Conservation (phyloP, 2,888 invertebrate genomes). For the Synanthedon andrenaeformis region DNA sequence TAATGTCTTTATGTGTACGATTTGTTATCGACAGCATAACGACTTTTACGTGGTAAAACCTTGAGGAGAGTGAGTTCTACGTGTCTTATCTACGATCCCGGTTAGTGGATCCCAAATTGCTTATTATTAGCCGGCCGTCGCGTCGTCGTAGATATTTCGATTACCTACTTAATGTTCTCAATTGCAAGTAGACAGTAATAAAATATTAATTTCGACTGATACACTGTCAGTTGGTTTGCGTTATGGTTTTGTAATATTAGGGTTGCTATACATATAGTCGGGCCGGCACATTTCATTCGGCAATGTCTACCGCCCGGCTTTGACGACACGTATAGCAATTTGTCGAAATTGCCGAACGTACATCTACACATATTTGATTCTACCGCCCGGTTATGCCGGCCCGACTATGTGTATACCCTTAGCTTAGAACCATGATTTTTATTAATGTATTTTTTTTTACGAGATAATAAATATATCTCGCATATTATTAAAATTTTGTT, state of each 20-base stretch:
- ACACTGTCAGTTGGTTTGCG: background rate
- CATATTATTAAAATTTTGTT: too few species aligned
- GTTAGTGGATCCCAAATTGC: conserved; percentile 21
- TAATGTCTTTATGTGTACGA: background rate
- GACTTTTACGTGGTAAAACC: background rate
- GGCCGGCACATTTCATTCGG: too few species aligned
- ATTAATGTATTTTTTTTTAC: too few species aligned
- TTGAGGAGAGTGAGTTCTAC: conserved; percentile 10
- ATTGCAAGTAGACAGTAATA: background rate
- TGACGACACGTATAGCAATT: too few species aligned
- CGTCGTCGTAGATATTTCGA: background rate
- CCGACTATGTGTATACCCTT: too few species aligned
- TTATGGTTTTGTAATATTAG: background rate
- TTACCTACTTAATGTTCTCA: background rate
- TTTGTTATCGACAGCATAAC: background rate
- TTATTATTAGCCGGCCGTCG: conserved; percentile 12
- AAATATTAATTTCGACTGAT: background rate
- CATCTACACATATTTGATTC: too few species aligned
- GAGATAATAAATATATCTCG: too few species aligned
- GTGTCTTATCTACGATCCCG: conserved; percentile 24
- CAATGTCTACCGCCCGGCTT: too few species aligned
- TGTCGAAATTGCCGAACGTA: too few species aligned
- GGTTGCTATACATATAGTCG: background rate
- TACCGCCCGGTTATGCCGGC: too few species aligned
- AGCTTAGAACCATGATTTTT: too few species aligned